Evolutionary conservation across 2,888 invertebrate genomes (phyloP).

Genomic region (Netelia inedita): DNA sequence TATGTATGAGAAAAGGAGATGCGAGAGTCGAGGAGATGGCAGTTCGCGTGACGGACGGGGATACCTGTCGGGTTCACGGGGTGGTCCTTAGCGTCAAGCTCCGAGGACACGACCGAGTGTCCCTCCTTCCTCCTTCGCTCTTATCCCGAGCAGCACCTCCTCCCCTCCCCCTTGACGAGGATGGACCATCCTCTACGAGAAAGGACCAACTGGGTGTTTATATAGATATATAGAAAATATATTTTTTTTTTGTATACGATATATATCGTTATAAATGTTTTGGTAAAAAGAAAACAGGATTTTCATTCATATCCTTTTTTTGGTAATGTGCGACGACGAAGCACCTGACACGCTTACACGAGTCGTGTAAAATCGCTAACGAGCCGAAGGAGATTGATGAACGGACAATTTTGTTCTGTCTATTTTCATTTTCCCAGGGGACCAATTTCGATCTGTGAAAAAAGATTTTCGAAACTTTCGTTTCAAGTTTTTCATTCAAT

Average conservation of each 20-base stretch:
- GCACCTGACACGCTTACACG: constrained; percentile 71
- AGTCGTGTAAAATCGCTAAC: constrained; percentile 83
- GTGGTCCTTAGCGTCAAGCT: constrained; percentile 80
- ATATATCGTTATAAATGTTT: too few relatives aligned
- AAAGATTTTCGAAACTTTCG: not conserved
- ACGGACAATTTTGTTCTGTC: constrained; percentile 58
- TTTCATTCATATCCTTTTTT: too few relatives aligned
- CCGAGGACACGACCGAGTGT: constrained; percentile 57
- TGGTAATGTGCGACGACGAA: not conserved
- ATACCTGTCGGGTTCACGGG: constrained; percentile 82
- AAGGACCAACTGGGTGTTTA: constrained; percentile 64
- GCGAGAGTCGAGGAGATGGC: constrained; percentile 69
- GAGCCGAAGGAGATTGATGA: constrained; percentile 83
- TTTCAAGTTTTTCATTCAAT: not conserved
- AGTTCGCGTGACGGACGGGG: constrained; percentile 82
- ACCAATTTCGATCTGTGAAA: not conserved
- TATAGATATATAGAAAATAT: not conserved
- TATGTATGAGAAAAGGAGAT: not conserved
- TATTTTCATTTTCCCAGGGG: not conserved
- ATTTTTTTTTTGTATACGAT: too few relatives aligned
- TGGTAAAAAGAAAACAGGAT: constrained; percentile 10
- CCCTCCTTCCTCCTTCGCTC: constrained; percentile 29
- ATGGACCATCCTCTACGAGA: constrained; percentile 45
- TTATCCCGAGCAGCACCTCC: not conserved
- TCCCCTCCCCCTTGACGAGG: constrained; percentile 46